A percentile compares a stretch with the other conserved stretches of the same genome.
Conservation (phyloP, 2,888 invertebrate genomes). For the Muschampia staudingeri region DNA sequence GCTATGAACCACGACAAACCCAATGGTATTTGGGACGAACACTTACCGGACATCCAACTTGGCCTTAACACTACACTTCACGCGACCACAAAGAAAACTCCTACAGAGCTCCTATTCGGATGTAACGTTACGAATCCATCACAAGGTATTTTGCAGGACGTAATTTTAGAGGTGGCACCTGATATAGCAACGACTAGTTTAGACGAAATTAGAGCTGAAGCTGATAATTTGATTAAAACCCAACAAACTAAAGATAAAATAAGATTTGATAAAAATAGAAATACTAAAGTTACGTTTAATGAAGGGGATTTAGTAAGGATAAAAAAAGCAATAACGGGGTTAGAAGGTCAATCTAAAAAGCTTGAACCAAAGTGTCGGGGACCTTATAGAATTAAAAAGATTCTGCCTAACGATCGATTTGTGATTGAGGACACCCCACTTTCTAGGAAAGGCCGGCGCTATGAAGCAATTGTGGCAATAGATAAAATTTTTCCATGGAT, state of each 20-base stretch:
- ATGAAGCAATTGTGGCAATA: conserved; percentile 62
- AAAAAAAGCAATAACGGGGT: conserved; percentile 53
- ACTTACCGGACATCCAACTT: conserved; percentile 52
- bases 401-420: conserved; percentile 51
- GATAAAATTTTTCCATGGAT: conserved; percentile 65
- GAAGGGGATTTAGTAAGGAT: conserved; percentile 61
- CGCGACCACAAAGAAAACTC: conserved; percentile 48
- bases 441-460: conserved; percentile 58
- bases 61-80: conserved; percentile 52
- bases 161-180: conserved; percentile 41
- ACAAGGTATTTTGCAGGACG: conserved; percentile 35
- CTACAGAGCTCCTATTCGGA: conserved; percentile 58
- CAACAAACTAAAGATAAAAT: conserved; percentile 55
- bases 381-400: conserved; percentile 60
- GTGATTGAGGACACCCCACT: conserved; percentile 55
- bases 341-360: conserved; percentile 64
- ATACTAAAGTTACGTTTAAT: conserved; percentile 41
- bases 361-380: conserved; percentile 61
- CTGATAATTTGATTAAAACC: conserved; percentile 38
- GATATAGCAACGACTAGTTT: conserved; percentile 14
- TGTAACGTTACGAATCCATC: conserved; percentile 36
- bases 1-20: conserved; percentile 46
- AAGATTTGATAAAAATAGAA: conserved; percentile 54
- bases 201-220: conserved; percentile 36
- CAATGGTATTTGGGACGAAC: conserved; percentile 46